A percentile compares a stretch with the other conserved stretches of the same genome.
These are phyloP conservation scores for Taxidea taxus DNA, from an alignment of 2,113 vertebrate species.

Conservation along the genomic window DNA sequence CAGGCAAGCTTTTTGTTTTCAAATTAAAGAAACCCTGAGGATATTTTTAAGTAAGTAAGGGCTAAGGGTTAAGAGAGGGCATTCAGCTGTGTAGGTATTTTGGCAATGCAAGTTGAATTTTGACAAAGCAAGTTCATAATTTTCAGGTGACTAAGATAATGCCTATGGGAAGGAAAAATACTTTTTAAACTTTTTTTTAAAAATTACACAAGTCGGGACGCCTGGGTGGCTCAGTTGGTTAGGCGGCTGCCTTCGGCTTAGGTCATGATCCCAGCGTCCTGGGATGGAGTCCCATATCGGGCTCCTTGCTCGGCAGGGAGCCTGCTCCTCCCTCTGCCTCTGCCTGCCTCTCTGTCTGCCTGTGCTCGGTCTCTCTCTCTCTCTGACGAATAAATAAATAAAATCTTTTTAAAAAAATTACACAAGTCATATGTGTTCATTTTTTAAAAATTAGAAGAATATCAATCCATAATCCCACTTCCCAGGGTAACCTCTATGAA, in stretches of 20 bases:
- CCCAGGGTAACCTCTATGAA: background rate
- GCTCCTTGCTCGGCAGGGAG: too few relatives aligned
- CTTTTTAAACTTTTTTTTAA: background rate
- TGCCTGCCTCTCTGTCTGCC: too few relatives aligned
- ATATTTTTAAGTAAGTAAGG: slow-evolving; percentile 1
- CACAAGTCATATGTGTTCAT: background rate
- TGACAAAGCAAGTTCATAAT: background rate
- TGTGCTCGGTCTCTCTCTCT: too few relatives aligned
- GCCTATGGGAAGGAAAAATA: background rate
- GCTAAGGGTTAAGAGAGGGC: background rate
- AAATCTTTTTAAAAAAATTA: background rate
- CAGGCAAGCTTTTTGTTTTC: background rate
- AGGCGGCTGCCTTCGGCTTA: too few relatives aligned
- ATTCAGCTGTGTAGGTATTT: background rate
- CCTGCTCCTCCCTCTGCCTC: too few relatives aligned
- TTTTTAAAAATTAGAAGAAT: background rate
- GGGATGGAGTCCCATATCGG: too few relatives aligned
- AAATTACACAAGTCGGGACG: background rate
- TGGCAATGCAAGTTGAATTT: too few relatives aligned
- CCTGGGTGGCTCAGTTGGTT: too few relatives aligned
- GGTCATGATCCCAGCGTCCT: too few relatives aligned
- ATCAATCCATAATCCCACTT: background rate
- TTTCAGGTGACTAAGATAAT: background rate
- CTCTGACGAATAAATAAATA: background rate
- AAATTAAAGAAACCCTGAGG: background rate